Evolutionary conservation across 2,113 vertebrate species (phyloP).

Genomic region (Budorcas taxicolor): DNA sequence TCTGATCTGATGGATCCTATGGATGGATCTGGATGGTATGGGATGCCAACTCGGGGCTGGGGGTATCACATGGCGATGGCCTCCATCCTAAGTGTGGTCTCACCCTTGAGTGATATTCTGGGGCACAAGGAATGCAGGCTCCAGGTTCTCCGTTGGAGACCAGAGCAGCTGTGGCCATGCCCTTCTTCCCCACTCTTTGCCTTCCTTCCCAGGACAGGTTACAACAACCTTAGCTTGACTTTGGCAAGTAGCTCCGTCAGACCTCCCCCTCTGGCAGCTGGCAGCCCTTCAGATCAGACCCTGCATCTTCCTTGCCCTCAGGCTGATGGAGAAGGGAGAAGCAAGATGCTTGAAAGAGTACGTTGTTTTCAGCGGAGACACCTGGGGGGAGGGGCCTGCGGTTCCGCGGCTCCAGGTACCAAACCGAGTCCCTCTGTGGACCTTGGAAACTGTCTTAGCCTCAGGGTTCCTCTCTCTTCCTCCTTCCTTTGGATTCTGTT

Average conservation of each 20-base stretch:
- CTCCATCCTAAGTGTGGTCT: not conserved
- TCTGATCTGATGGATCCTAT: not conserved
- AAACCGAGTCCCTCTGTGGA: not conserved
- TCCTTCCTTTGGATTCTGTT: not conserved
- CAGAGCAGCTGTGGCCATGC: not conserved
- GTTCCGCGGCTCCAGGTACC: not conserved
- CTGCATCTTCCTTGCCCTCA: not conserved
- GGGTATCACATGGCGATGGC: not conserved
- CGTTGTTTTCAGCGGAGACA: not conserved
- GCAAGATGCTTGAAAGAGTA: not conserved
- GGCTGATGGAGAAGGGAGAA: slow-evolving; percentile 24
- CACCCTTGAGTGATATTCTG: not conserved
- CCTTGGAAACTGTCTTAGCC: not conserved
- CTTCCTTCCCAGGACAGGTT: not conserved
- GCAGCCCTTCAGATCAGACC: slow-evolving; percentile 27
- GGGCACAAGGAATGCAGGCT: not conserved
- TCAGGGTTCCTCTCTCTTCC: not conserved
- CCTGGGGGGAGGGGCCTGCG: not conserved
- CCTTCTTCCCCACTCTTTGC: not conserved
- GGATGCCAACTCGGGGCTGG: not conserved
- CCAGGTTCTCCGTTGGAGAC: not conserved
- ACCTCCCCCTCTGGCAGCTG: not conserved
- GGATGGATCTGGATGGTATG: not conserved
- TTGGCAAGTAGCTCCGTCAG: not conserved
- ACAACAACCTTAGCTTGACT: not conserved